A percentile compares a stretch with the other conserved stretches of the same genome.
Evolutionary conservation across 2,888 invertebrate genomes (phyloP).

Genomic region (Sussaba pulchella): DNA sequence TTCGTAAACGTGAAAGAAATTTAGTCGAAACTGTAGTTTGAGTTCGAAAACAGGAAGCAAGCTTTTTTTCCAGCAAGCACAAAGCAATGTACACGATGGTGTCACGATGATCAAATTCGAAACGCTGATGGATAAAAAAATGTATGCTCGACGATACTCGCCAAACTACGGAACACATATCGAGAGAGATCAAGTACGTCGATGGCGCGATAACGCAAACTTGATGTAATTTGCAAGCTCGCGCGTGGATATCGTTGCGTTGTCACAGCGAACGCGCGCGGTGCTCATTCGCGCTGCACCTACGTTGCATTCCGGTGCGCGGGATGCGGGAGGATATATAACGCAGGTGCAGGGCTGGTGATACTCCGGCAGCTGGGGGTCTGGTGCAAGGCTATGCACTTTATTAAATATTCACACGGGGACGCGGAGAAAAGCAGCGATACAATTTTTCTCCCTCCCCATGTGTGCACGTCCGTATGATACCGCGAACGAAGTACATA

Average conservation of each 20-base stretch:
- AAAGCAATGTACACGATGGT: neutral
- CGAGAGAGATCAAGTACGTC: slow-evolving; percentile 1
- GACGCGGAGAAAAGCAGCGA: slow-evolving; percentile 57
- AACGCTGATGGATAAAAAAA: slow-evolving; percentile 1
- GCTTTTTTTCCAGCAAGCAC: neutral
- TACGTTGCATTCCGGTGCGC: neutral
- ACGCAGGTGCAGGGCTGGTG: neutral
- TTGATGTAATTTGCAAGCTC: slow-evolving; percentile 26
- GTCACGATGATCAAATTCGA: slow-evolving; percentile 4
- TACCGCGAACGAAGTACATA: slow-evolving; percentile 7
- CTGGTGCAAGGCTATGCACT: slow-evolving; percentile 62
- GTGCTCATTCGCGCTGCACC: neutral
- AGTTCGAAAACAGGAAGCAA: too few relatives aligned
- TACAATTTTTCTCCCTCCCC: slow-evolving; percentile 58
- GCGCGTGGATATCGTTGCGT: neutral
- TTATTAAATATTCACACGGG: slow-evolving; percentile 66
- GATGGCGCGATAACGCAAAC: slow-evolving; percentile 4
- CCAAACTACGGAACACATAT: neutral
- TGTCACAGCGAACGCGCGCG: neutral
- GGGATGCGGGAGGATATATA: slow-evolving; percentile 4
- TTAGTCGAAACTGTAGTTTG: too few relatives aligned
- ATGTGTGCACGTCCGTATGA: slow-evolving; percentile 27
- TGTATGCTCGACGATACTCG: neutral
- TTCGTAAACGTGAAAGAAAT: too few relatives aligned
- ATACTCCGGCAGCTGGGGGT: slow-evolving; percentile 37